A percentile compares a stretch with the other conserved stretches of the same genome.
Evolutionary conservation across 2,888 invertebrate species (phyloP).

Genomic region (Meiosimyza platycephala): DNA sequence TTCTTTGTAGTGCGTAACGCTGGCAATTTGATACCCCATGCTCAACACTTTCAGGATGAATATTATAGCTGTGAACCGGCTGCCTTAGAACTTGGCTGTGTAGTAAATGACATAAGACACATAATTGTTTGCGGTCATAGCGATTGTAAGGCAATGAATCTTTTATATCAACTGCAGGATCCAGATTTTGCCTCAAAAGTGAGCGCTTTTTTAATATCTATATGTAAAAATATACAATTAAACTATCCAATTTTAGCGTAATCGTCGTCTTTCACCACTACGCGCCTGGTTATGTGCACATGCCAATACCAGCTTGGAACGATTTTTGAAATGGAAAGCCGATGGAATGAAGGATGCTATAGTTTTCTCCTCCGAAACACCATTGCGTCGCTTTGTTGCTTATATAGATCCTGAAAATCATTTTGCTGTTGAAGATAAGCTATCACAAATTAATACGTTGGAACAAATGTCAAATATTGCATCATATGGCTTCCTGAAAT

Average conservation of each 20-base stretch:
- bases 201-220: conserved; percentile 15
- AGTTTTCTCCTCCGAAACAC: conserved; percentile 87
- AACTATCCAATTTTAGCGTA: conserved; percentile 67
- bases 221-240: not conserved
- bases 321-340: conserved; percentile 79
- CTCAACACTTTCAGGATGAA: conserved; percentile 87
- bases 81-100: conserved; percentile 93
- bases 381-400: conserved; percentile 88
- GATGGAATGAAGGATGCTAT: conserved; percentile 76
- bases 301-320: conserved; percentile 82
- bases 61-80: conserved; percentile 95
- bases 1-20: conserved; percentile 86
- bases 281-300: conserved; percentile 93
- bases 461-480: conserved; percentile 94
- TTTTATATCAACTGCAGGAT: conserved; percentile 84
- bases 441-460: conserved; percentile 94
- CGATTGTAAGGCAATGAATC: conserved; percentile 98
- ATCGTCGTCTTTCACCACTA: conserved; percentile 86
- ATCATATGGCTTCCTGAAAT: conserved; percentile 90
- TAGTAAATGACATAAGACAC: conserved; percentile 89
- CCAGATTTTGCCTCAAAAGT: conserved; percentile 79
- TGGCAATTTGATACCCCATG: conserved; percentile 94
- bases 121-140: conserved; percentile 97
- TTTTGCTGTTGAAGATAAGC: conserved; percentile 89
- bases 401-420: conserved; percentile 94